phyloP scores from a whole-genome alignment of 2,113 vertebrate genomes.

The Eolophus roseicapilla region DNA sequence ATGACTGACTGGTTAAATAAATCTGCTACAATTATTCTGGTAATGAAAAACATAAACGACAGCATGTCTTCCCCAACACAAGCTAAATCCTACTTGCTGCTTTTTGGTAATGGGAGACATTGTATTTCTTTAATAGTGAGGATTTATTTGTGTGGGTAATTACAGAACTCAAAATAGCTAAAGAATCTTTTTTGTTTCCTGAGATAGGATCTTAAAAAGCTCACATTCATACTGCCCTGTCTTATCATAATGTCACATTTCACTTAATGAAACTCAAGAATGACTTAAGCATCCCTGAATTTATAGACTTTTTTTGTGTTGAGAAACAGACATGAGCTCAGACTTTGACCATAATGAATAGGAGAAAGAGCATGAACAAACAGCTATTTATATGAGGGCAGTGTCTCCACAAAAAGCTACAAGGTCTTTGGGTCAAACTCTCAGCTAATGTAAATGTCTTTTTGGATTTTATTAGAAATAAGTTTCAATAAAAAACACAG shows the following conservation, averaged over 20 bases:
- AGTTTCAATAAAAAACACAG: slow-evolving; percentile 19
- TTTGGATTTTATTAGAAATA: slow-evolving; percentile 68
- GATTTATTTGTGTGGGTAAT: slow-evolving; percentile 52
- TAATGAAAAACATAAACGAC: slow-evolving; percentile 55
- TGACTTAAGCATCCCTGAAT: slow-evolving; percentile 61
- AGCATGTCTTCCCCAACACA: slow-evolving; percentile 33
- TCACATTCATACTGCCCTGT: slow-evolving; percentile 21
- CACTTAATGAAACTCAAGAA: slow-evolving; percentile 69
- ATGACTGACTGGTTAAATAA: slow-evolving; percentile 65
- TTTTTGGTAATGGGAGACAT: slow-evolving; percentile 43
- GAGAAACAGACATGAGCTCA: slow-evolving; percentile 82
- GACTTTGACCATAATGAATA: slow-evolving; percentile 69
- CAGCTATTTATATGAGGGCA: slow-evolving; percentile 71
- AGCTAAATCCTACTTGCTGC: slow-evolving; percentile 47
- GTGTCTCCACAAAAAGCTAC: slow-evolving; percentile 52
- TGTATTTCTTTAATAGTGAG: slow-evolving; percentile 38
- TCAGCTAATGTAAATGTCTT: slow-evolving; percentile 60
- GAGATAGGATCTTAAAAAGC: slow-evolving; percentile 62
- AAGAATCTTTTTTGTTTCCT: not conserved
- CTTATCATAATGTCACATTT: slow-evolving; percentile 56
- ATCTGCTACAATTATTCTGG: slow-evolving; percentile 52
- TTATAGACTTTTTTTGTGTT: slow-evolving; percentile 72
- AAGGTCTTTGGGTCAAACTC: slow-evolving; percentile 62
- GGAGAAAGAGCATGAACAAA: slow-evolving; percentile 59
- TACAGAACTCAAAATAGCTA: slow-evolving; percentile 32